Evolutionary conservation across 1,140 invertebrate genomes (phyloP).

Genomic region (Rhopalosiphum padi): DNA sequence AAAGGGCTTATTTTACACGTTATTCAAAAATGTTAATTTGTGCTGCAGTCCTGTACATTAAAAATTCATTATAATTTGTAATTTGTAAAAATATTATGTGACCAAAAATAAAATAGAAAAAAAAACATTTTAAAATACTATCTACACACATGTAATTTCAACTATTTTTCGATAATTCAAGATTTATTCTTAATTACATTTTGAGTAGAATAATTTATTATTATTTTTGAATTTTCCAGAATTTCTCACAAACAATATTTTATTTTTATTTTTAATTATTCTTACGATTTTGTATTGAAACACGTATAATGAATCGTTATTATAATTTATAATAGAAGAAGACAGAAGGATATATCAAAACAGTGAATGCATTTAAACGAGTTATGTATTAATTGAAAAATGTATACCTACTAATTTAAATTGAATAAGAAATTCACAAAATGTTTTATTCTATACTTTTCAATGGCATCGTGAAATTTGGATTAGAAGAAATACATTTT

Average conservation of each 20-base stretch:
- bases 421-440: neutral
- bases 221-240: neutral
- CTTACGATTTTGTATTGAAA: neutral
- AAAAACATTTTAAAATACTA: neutral
- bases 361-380: neutral
- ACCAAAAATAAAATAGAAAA: neutral
- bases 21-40: neutral
- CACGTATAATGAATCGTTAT: neutral
- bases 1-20: neutral
- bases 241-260: neutral
- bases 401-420: neutral
- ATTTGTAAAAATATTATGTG: neutral
- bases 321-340: neutral
- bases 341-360: neutral
- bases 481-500: neutral
- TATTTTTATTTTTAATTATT: neutral
- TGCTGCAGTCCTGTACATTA: no score
- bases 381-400: neutral
- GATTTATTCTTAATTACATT: neutral
- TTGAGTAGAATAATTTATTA: neutral
- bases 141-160: neutral
- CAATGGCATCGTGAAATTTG: neutral
- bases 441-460: neutral
- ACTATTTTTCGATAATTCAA: neutral
- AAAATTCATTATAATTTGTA: neutral